phyloP scores from a whole-genome alignment of 2,888 invertebrate genomes.

The Eupithecia subfuscata region DNA sequence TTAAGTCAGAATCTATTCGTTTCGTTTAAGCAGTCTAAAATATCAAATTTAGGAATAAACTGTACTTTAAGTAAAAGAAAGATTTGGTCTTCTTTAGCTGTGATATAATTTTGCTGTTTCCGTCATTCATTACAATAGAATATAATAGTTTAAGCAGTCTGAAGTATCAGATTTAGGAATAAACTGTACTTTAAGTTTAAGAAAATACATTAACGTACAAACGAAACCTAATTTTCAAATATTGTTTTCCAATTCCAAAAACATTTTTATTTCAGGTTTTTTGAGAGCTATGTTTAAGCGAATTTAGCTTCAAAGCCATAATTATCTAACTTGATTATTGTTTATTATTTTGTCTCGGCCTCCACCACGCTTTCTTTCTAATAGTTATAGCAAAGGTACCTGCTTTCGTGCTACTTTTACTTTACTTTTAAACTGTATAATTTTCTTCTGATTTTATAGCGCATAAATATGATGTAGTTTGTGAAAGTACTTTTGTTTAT shows the following conservation, averaged over 20 bases:
- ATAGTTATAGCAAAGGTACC: conserved; percentile 8
- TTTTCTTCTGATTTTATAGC: conserved; percentile 30
- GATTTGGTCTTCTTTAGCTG: conserved; percentile 36
- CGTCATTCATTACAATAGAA: conserved; percentile 9
- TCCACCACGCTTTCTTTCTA: conserved; percentile 20
- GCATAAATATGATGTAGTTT: conserved; percentile 9
- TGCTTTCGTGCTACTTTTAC: conserved; percentile 30
- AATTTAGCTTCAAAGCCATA: neutral
- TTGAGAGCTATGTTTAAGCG: neutral
- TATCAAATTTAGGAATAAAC: too few species aligned
- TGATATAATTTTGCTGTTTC: conserved; percentile 22
- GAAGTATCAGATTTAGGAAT: too few species aligned
- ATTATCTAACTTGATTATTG: conserved; percentile 17
- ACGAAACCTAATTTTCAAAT: too few species aligned
- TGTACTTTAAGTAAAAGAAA: too few species aligned
- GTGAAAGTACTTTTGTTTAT: conserved; percentile 21
- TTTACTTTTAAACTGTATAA: conserved; percentile 22
- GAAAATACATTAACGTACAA: too few species aligned
- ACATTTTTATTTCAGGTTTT: neutral
- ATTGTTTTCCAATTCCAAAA: too few species aligned
- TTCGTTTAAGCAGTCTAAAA: too few species aligned
- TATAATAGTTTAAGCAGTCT: too few species aligned
- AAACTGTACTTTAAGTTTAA: too few species aligned
- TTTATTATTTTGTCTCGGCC: conserved; percentile 13
- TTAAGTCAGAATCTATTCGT: neutral